A percentile compares a stretch with the other conserved stretches of the same genome.
Evolutionary conservation across 2,113 vertebrate species (phyloP).

Genomic region (Melanotaenia duboulayi): DNA sequence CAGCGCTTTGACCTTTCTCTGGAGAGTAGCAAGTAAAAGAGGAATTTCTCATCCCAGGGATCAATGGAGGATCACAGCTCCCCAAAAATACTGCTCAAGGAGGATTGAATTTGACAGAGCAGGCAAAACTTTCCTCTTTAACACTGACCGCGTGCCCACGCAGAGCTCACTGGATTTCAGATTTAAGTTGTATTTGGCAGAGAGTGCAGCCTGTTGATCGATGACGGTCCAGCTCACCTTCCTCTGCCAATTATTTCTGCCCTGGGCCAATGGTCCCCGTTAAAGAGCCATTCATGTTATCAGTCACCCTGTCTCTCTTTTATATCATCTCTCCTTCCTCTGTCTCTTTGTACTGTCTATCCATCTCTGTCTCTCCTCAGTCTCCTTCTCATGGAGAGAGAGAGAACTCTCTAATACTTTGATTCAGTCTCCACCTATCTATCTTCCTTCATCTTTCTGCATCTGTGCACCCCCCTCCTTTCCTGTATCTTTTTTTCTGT

Average conservation of each 20-base stretch:
- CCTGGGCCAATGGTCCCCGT: slow-evolving; percentile 67
- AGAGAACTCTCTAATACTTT: slow-evolving; percentile 60
- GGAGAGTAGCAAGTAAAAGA: slow-evolving; percentile 34
- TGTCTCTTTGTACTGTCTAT: slow-evolving; percentile 56
- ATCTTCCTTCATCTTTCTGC: slow-evolving; percentile 67
- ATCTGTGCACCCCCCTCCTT: slow-evolving; percentile 39
- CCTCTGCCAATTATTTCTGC: slow-evolving; percentile 74
- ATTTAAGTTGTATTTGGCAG: slow-evolving; percentile 66
- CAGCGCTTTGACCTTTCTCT: slow-evolving; percentile 46
- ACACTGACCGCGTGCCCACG: slow-evolving; percentile 29
- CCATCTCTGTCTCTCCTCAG: slow-evolving; percentile 55
- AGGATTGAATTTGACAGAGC: slow-evolving; percentile 53
- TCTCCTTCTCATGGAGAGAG: slow-evolving; percentile 46
- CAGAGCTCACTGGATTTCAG: slow-evolving; percentile 57
- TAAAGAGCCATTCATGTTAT: slow-evolving; percentile 78
- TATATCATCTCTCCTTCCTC: slow-evolving; percentile 65
- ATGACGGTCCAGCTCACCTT: slow-evolving; percentile 75
- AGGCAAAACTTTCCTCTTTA: slow-evolving; percentile 59
- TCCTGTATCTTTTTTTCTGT: slow-evolving; percentile 24
- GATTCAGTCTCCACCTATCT: slow-evolving; percentile 47
- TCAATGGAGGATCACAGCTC: slow-evolving; percentile 49
- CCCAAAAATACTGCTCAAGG: slow-evolving; percentile 29
- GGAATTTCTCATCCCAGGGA: slow-evolving; percentile 39
- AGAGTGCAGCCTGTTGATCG: slow-evolving; percentile 68
- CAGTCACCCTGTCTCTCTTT: slow-evolving; percentile 68